phyloP scores from a whole-genome alignment of 2,888 invertebrate genomes.

The Brenthis daphne region DNA sequence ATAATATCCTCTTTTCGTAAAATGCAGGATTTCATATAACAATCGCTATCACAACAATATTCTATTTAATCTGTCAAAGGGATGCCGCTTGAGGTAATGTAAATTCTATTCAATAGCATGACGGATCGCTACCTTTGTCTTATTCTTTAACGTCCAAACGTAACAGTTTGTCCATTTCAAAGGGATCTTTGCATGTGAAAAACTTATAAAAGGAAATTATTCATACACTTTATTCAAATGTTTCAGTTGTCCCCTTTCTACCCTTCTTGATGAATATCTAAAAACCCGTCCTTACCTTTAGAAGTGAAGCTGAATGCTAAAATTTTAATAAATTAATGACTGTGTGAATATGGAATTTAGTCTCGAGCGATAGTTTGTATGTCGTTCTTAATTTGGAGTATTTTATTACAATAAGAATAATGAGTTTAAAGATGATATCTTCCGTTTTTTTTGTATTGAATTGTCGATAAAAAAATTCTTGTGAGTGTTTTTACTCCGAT shows the following conservation, averaged over 20 bases:
- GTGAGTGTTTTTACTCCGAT: too few relatives aligned
- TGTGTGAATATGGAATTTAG: conserved; percentile 29
- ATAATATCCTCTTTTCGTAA: neutral
- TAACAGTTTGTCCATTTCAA: conserved; percentile 28
- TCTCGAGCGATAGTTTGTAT: neutral
- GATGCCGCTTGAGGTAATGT: conserved; percentile 15
- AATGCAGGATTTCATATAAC: conserved; percentile 1
- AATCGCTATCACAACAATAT: conserved; percentile 6
- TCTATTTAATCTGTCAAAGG: conserved; percentile 3
- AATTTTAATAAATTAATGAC: conserved; percentile 42
- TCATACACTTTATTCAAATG: conserved; percentile 37
- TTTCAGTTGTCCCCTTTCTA: conserved; percentile 28
- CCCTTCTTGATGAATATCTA: conserved; percentile 36
- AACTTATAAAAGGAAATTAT: conserved; percentile 37
- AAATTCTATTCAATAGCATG: conserved; percentile 24
- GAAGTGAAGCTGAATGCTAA: conserved; percentile 31
- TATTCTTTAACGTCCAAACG: conserved; percentile 32
- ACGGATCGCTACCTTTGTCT: conserved; percentile 33
- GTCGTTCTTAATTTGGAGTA: neutral
- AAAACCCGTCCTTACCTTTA: conserved; percentile 35
- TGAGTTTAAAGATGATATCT: too few relatives aligned
- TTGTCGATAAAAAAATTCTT: too few relatives aligned
- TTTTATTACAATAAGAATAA: too few relatives aligned
- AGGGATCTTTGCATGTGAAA: conserved; percentile 37
- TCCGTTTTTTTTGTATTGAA: too few relatives aligned